Evolutionary conservation across 2,888 invertebrate species (phyloP), one percentile per base, ranked within the genome.

Genomic region (Drosophila paranaensis): DNA sequence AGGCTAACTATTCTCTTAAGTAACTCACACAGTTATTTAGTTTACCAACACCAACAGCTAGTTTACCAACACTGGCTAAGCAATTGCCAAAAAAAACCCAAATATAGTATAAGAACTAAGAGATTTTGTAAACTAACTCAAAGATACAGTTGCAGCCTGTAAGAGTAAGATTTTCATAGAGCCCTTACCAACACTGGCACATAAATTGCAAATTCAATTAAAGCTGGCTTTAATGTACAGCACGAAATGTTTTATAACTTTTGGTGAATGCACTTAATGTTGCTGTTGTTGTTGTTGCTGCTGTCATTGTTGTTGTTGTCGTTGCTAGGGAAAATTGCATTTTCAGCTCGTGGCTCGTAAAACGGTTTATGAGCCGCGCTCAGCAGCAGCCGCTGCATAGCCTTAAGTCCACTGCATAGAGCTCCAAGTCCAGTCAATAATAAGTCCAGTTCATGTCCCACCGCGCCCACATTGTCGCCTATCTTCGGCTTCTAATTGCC

Each of bases 401-500:
- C 27, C 40, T 16, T 27, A 20, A 9, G 14, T 35, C 25, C 13
- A 48, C 10, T 27, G n/a, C 16, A 35, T 43, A 6, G 43, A 45
- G 14, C 8, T 37, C 2, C 11, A 45, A 37, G 35, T 37, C 14
- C 13, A 53, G 35, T 14, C n/a, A 33, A 33, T 33, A 33, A 33
- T 33, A 45, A 37, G 20, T 37, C 14, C 13, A 53, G 20, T 13
- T 10, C 2, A 39, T 20, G 25, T 27, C 14, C 27, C 1, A 5
- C n/a, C 53, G 25, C n/a, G 53, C 39, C 39, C 53, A 53, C 35
- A n/a, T 33, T 51, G 30, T 13, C 20, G 37, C 37, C 39, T 27
- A 9, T 10, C 14, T 53, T 53, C 27, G 6, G 71, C 70, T 71
- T 71, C 81, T 84, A 84, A 84, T 84, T 82, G 74, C 76, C 83